Evolutionary conservation across 2,888 invertebrate species (phyloP).

Genomic region (Drosophila aldrichi): DNA sequence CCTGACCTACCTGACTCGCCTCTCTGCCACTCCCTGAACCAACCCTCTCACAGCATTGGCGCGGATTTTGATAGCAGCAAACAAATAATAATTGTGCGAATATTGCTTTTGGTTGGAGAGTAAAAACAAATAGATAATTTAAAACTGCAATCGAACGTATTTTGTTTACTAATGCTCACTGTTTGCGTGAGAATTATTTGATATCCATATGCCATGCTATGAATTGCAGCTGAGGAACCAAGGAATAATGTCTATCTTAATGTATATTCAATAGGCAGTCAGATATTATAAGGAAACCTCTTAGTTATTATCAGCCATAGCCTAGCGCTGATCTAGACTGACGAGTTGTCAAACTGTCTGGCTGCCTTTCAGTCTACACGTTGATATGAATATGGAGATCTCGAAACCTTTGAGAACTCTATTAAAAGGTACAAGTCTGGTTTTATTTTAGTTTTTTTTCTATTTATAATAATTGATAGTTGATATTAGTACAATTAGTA

Average conservation of each 20-base stretch:
- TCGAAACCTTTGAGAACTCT: neutral
- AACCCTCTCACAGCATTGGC: neutral
- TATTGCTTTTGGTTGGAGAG: slow-evolving; percentile 31
- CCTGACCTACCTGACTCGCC: slow-evolving; percentile 20
- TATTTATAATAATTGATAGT: no score
- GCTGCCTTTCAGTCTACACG: neutral
- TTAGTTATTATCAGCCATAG: neutral
- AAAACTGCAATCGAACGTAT: slow-evolving; percentile 37
- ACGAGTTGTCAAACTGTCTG: no score
- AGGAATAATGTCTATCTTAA: neutral
- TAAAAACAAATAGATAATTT: slow-evolving; percentile 21
- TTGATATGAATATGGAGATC: neutral
- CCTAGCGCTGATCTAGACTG: neutral
- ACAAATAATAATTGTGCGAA: slow-evolving; percentile 41
- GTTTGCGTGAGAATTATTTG: neutral
- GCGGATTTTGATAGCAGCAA: slow-evolving; percentile 22
- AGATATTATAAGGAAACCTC: neutral
- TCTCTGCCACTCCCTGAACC: neutral
- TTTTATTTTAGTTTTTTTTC: no score
- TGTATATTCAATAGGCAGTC: neutral
- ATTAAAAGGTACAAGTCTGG: neutral
- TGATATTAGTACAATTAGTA: no score
- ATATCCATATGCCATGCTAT: neutral
- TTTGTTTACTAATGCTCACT: slow-evolving; percentile 32
- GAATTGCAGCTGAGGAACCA: neutral